A percentile compares a stretch with the other conserved stretches of the same genome.
phyloP scores from a whole-genome alignment of 2,888 invertebrate species.

The Deroplatys truncata region DNA sequence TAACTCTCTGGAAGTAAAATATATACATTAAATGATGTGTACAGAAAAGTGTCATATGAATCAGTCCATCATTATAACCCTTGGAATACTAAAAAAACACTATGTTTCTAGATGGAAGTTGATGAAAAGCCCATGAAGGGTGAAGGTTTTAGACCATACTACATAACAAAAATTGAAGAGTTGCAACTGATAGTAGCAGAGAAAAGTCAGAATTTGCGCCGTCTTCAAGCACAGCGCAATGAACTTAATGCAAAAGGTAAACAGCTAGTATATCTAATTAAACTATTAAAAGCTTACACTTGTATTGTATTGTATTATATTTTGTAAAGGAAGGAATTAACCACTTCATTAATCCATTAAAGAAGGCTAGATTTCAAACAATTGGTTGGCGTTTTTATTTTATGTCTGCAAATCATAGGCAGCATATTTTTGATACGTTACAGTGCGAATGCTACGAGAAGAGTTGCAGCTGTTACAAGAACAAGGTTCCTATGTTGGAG shows the following conservation, averaged over 20 bases:
- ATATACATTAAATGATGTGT: no score
- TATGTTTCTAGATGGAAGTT: constrained; percentile 62
- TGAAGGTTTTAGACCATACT: constrained; percentile 92
- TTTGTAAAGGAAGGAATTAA: not conserved
- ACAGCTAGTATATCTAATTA: not conserved
- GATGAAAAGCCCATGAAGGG: constrained; percentile 62
- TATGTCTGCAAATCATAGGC: not conserved
- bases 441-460: constrained; percentile 94
- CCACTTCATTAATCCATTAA: not conserved
- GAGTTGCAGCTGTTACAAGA: constrained; percentile 92
- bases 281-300: not conserved
- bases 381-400: not conserved
- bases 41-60: no score
- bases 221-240: constrained; percentile 96
- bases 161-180: constrained; percentile 97
- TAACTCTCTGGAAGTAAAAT: no score
- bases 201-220: constrained; percentile 92
- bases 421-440: not conserved
- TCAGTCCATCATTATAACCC: no score
- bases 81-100: no score
- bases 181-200: constrained; percentile 94
- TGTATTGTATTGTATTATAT: not conserved
- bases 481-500: constrained; percentile 99
- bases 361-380: not conserved
- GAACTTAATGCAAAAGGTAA: constrained; percentile 96